Percentiles rank a stretch among this genome's conserved stretches.
phyloP scores from a whole-genome alignment of 2,797 vertebrate species.

The Bovichtus variegatus region DNA sequence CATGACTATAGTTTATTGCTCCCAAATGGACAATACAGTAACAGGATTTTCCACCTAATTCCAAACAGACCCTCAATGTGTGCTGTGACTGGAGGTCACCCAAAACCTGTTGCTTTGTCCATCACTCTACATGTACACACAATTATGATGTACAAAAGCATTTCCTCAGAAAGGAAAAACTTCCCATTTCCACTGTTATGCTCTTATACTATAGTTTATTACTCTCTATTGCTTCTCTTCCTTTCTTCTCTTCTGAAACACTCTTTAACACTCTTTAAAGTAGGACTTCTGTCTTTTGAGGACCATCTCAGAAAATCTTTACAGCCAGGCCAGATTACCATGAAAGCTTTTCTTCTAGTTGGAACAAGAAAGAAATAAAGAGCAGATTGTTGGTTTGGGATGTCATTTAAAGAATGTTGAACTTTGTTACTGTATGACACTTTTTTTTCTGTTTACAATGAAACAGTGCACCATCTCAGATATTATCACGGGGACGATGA shows the following conservation, averaged over 20 bases:
- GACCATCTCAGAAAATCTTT: constrained; percentile 34
- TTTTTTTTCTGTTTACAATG: constrained; percentile 36
- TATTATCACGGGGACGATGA: constrained; percentile 48
- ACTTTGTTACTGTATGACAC: constrained; percentile 11
- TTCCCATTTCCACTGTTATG: constrained; percentile 26
- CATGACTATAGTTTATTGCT: constrained; percentile 44
- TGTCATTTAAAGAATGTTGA: constrained; percentile 48
- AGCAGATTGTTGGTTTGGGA: constrained; percentile 67
- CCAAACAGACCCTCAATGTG: constrained; percentile 39
- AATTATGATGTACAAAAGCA: constrained; percentile 34
- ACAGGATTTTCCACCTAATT: constrained; percentile 50
- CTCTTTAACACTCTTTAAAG: constrained; percentile 5
- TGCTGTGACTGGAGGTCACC: constrained; percentile 31
- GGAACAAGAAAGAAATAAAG: constrained; percentile 51
- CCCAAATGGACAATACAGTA: constrained; percentile 52
- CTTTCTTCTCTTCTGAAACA: constrained; percentile 24
- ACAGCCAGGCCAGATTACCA: constrained; percentile 46
- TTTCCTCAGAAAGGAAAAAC: constrained; percentile 35
- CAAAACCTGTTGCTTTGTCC: constrained; percentile 35
- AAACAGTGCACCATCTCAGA: constrained; percentile 55
- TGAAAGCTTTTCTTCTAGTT: constrained; percentile 47
- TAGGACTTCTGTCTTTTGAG: constrained; percentile 40
- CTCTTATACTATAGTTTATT: constrained; percentile 12
- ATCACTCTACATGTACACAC: constrained; percentile 1
- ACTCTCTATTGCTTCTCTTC: too few species aligned